phyloP scores from a whole-genome alignment of 2,113 vertebrate genomes.

The Redunca redunca region DNA sequence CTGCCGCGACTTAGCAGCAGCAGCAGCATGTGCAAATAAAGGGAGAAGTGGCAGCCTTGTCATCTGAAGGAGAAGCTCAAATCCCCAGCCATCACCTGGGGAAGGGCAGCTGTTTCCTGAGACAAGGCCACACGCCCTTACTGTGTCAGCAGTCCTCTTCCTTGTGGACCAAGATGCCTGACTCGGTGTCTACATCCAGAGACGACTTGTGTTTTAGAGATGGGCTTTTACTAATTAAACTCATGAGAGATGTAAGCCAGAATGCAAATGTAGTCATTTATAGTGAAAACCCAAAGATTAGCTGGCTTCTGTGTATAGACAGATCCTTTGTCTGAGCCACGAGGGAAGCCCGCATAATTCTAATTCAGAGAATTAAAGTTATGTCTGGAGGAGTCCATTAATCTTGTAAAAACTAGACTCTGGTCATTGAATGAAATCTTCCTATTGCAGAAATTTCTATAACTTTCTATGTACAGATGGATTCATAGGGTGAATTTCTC shows the following conservation, averaged over 20 bases:
- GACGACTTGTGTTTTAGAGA: background rate
- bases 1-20: too few species aligned
- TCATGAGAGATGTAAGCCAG: background rate
- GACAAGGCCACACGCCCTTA: background rate
- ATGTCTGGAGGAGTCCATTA: background rate
- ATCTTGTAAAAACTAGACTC: background rate
- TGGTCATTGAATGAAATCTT: background rate
- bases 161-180: background rate
- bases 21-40: background rate
- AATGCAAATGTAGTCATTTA: background rate
- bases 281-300: background rate
- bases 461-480: fast-evolving
- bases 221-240: background rate
- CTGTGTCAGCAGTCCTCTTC: background rate
- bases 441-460: background rate
- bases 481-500: background rate
- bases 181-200: background rate
- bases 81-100: background rate
- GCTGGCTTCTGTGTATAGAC: background rate
- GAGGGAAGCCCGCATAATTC: background rate
- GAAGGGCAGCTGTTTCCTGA: background rate
- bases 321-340: background rate
- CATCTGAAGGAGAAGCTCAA: background rate
- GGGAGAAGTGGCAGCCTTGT: background rate
- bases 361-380: background rate